Conservation (phyloP, 1,140 invertebrate genomes). For the Leptonema lineaticorne region DNA sequence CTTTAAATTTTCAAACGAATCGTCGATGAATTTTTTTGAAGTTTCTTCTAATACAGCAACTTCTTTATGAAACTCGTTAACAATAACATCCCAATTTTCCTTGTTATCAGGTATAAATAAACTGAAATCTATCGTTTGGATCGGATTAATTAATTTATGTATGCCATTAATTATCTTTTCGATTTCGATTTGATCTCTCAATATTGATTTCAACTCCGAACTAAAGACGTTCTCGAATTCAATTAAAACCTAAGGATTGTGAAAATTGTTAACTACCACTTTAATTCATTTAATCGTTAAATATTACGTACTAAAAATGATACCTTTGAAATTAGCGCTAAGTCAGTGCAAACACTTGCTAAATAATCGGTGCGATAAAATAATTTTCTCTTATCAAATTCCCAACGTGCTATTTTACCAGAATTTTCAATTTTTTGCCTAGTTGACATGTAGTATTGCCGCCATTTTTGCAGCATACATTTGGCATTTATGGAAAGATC, state of each 20-base stretch:
- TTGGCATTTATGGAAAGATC: constrained; percentile 59
- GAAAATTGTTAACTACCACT: background rate
- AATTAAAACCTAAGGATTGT: constrained; percentile 62
- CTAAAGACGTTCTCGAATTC: constrained; percentile 91
- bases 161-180: constrained; percentile 77
- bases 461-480: constrained; percentile 76
- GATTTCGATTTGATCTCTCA: constrained; percentile 80
- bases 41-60: constrained; percentile 76
- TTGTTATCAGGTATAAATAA: constrained; percentile 73
- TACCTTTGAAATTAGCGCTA: constrained; percentile 73
- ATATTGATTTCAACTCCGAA: constrained; percentile 79
- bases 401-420: constrained; percentile 82
- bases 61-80: constrained; percentile 73
- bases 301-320: background rate
- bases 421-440: constrained; percentile 78
- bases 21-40: constrained; percentile 80
- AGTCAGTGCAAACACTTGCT: constrained; percentile 72
- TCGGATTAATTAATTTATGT: constrained; percentile 68
- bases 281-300: background rate
- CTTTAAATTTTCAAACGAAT: constrained; percentile 76
- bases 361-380: constrained; percentile 86
- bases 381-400: constrained; percentile 79
- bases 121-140: constrained; percentile 78
- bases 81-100: constrained; percentile 80
- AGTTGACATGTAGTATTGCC: constrained; percentile 69